Evolutionary conservation across 2,113 vertebrate genomes (phyloP).

Genomic region (Ceratotherium simum): DNA sequence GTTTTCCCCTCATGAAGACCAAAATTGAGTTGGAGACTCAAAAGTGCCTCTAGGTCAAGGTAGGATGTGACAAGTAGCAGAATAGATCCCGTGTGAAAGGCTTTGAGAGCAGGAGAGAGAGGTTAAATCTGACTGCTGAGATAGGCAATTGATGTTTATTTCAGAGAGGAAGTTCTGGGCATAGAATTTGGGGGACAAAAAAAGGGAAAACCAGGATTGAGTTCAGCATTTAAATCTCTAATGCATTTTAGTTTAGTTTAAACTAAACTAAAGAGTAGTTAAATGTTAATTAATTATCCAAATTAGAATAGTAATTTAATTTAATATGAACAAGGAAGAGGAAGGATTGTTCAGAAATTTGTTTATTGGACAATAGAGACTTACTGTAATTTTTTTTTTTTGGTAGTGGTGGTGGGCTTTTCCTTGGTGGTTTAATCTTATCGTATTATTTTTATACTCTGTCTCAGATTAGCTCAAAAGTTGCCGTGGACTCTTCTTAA

Average conservation of each 20-base stretch:
- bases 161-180: slow-evolving; percentile 6
- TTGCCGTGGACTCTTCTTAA: neutral
- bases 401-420: neutral
- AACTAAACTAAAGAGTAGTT: too few species aligned
- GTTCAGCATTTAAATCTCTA: slow-evolving; percentile 27
- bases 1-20: neutral
- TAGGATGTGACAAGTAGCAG: neutral
- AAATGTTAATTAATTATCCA: slow-evolving; percentile 41
- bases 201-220: neutral
- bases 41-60: neutral
- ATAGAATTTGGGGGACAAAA: neutral
- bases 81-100: neutral
- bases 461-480: neutral
- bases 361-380: slow-evolving; percentile 18
- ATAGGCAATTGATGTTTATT: neutral
- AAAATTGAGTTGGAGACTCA: neutral
- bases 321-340: slow-evolving; percentile 34
- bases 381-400: neutral
- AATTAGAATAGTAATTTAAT: slow-evolving; percentile 59
- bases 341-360: slow-evolving; percentile 21
- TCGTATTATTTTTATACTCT: neutral
- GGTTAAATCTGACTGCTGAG: neutral
- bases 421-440: neutral
- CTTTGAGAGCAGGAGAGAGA: neutral
- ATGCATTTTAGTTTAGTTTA: slow-evolving; percentile 59